Percentiles rank a stretch among this genome's conserved stretches.
Evolutionary conservation across 2,888 invertebrate genomes (phyloP).

Genomic region (Diadegma fenestrale): DNA sequence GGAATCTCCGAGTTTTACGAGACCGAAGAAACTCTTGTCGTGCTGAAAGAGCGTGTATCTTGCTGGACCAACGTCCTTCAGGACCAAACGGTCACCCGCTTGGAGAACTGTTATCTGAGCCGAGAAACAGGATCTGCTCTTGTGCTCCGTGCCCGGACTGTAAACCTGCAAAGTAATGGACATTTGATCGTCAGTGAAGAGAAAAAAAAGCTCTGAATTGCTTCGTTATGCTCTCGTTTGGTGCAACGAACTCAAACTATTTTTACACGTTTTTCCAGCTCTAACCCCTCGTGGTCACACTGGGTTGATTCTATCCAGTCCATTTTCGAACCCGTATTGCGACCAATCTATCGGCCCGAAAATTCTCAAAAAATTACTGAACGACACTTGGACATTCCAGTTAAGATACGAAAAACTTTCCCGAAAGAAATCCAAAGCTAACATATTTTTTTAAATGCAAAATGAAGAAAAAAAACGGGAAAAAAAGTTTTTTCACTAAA

Average conservation of each 20-base stretch:
- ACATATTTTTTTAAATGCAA: no score
- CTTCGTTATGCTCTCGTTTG: background rate
- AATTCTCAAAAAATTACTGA: no score
- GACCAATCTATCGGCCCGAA: no score
- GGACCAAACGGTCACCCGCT: constrained; percentile 88
- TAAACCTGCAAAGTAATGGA: constrained; percentile 74
- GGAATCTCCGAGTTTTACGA: constrained; percentile 90
- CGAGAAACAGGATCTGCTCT: constrained; percentile 81
- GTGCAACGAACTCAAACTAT: background rate
- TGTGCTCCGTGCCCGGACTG: constrained; percentile 78
- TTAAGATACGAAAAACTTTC: no score
- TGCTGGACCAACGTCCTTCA: constrained; percentile 90
- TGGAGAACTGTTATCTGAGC: constrained; percentile 77
- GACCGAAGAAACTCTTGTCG: constrained; percentile 93
- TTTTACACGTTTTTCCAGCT: no score
- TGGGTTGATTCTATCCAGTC: no score
- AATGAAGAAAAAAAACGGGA: no score
- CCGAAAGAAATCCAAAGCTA: no score
- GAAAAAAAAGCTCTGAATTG: background rate
- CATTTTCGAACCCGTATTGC: no score
- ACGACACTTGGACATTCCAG: no score
- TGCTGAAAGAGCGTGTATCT: constrained; percentile 90
- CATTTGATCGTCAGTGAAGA: background rate
- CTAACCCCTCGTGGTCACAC: no score
- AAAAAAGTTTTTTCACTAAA: no score